A percentile compares a stretch with the other conserved stretches of the same genome.
phyloP scores from a whole-genome alignment of 2,113 vertebrate genomes.

The Piaya cayana region DNA sequence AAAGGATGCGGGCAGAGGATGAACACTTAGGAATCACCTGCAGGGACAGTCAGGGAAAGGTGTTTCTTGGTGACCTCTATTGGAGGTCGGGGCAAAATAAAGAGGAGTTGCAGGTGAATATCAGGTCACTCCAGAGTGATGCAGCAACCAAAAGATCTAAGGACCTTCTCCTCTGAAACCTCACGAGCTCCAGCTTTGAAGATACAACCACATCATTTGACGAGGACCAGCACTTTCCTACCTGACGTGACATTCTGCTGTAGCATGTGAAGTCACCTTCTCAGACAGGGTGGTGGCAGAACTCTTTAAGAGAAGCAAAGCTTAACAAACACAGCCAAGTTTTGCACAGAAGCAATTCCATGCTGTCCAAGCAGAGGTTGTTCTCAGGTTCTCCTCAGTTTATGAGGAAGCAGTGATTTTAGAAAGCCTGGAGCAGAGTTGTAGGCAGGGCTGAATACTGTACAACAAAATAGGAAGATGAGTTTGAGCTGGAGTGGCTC shows the following conservation, averaged over 20 bases:
- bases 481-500: background rate
- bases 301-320: background rate
- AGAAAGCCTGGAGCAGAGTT: background rate
- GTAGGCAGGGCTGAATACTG: background rate
- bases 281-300: background rate
- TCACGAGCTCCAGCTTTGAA: background rate
- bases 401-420: background rate
- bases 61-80: background rate
- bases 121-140: background rate
- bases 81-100: background rate
- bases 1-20: rapidly evolving
- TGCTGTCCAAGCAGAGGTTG: background rate
- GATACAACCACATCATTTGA: background rate
- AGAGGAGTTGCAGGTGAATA: background rate
- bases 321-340: background rate
- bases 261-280: rapidly evolving
- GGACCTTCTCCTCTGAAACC: background rate
- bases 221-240: background rate
- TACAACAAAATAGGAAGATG: background rate
- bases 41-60: background rate
- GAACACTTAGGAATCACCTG: rapidly evolving
- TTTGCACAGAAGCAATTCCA: background rate
- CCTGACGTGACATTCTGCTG: background rate
- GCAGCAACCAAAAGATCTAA: background rate
- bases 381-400: background rate